These are phyloP conservation scores for Numida meleagris DNA, from an alignment of 2,113 vertebrate species.

Conservation along the genomic window DNA sequence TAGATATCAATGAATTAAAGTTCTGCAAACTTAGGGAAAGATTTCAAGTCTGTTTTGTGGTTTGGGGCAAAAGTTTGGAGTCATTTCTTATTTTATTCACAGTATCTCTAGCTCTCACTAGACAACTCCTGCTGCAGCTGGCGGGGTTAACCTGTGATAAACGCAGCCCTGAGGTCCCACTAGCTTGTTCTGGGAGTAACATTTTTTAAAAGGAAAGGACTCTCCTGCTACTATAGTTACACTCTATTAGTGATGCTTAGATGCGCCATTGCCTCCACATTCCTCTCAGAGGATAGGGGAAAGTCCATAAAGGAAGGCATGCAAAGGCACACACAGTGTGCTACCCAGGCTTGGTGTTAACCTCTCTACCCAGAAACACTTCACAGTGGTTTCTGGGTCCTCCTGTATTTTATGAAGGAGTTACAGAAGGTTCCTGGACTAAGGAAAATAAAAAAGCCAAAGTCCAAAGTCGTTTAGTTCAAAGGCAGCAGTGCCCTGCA, in stretches of 20 bases:
- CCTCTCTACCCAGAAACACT: not conserved
- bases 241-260: slow-evolving; percentile 11
- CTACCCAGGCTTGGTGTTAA: not conserved
- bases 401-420: not conserved
- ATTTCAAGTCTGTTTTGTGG: not conserved
- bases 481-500: not conserved
- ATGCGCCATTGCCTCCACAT: slow-evolving; percentile 18
- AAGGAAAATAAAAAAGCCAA: not conserved
- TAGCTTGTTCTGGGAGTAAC: not conserved
- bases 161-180: not conserved
- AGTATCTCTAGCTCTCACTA: not conserved
- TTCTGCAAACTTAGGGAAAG: not conserved
- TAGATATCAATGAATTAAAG: not conserved
- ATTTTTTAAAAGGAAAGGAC: slow-evolving; percentile 53
- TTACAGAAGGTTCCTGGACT: not conserved
- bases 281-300: slow-evolving; percentile 23
- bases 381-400: not conserved
- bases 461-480: not conserved
- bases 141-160: slow-evolving; percentile 43
- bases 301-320: not conserved
- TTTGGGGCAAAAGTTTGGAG: slow-evolving; percentile 31
- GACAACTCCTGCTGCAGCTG: not conserved
- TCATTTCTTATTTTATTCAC: slow-evolving; percentile 30
- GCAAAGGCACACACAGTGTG: not conserved
- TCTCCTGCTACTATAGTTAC: slow-evolving; percentile 26